These are phyloP conservation scores for Astyanax mexicanus DNA, from an alignment of 2,797 vertebrate genomes.

Conservation along the genomic window DNA sequence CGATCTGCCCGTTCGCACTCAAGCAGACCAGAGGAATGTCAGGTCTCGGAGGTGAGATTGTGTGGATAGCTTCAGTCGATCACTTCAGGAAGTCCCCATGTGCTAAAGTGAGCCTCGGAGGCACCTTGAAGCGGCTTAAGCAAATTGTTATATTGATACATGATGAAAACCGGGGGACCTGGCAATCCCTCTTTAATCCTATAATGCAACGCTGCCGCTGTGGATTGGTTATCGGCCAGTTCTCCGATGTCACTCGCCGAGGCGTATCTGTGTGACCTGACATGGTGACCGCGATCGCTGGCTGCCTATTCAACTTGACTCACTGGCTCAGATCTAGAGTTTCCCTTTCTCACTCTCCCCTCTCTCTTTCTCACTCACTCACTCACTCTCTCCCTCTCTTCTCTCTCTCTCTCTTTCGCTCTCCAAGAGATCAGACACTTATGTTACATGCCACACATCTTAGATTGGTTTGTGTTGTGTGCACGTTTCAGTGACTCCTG, in stretches of 20 bases:
- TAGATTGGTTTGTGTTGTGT: slow-evolving; percentile 58
- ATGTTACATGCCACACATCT: slow-evolving; percentile 58
- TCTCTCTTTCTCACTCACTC: slow-evolving; percentile 49
- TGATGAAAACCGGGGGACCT: slow-evolving; percentile 57
- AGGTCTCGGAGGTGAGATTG: slow-evolving; percentile 61
- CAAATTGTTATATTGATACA: slow-evolving; percentile 60
- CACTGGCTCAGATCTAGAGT: slow-evolving; percentile 58
- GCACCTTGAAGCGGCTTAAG: slow-evolving; percentile 54
- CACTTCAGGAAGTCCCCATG: slow-evolving; percentile 59
- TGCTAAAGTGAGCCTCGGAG: slow-evolving; percentile 57
- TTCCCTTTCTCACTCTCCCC: slow-evolving; percentile 54
- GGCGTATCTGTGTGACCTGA: slow-evolving; percentile 64
- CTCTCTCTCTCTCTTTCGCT: slow-evolving; percentile 21
- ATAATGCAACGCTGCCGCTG: slow-evolving; percentile 54
- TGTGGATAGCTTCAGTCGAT: slow-evolving; percentile 58
- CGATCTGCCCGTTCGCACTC: slow-evolving; percentile 57
- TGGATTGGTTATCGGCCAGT: slow-evolving; percentile 58
- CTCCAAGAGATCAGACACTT: slow-evolving; percentile 56
- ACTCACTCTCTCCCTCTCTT: slow-evolving; percentile 36
- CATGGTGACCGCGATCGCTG: slow-evolving; percentile 61
- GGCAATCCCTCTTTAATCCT: slow-evolving; percentile 57
- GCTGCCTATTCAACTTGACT: slow-evolving; percentile 63
- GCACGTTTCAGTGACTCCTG: slow-evolving; percentile 45
- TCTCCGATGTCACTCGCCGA: slow-evolving; percentile 57
- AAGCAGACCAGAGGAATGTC: slow-evolving; percentile 61